Percentiles rank a stretch among this genome's conserved stretches.
Conservation (phyloP, 1,140 invertebrate species). For the Agraylea sexmaculata region DNA sequence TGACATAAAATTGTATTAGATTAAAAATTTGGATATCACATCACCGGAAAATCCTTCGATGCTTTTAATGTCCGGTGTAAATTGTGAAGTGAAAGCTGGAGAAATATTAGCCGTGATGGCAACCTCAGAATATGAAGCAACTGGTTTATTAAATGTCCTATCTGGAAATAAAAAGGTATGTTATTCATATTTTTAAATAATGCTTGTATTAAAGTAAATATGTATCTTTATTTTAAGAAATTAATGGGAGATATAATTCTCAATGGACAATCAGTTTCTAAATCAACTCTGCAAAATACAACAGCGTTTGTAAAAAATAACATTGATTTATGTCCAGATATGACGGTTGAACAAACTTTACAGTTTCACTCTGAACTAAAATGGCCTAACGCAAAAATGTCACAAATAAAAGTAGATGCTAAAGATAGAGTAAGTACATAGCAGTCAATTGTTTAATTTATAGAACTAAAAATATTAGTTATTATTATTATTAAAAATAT, state of each 20-base stretch:
- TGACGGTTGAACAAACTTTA: constrained; percentile 73
- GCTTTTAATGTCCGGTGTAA: constrained; percentile 35
- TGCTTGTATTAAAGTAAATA: constrained; percentile 4
- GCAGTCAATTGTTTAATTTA: background rate
- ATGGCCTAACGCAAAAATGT: constrained; percentile 42
- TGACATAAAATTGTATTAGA: no score
- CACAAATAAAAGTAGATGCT: constrained; percentile 46
- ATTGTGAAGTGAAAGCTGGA: constrained; percentile 66
- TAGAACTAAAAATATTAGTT: background rate
- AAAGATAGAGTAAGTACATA: constrained; percentile 40
- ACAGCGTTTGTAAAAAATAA: constrained; percentile 54
- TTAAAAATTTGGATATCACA: constrained; percentile 44
- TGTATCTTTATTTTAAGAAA: constrained; percentile 25
- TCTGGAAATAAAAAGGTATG: constrained; percentile 53
- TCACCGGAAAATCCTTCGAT: constrained; percentile 39
- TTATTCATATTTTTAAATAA: background rate
- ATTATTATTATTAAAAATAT: background rate
- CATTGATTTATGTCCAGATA: constrained; percentile 45
- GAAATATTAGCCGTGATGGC: constrained; percentile 84
- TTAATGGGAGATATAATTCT: constrained; percentile 70
- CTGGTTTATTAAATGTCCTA: constrained; percentile 68
- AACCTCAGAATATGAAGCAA: constrained; percentile 68
- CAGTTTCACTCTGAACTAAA: constrained; percentile 66
- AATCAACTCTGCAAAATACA: constrained; percentile 51
- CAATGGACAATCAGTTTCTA: constrained; percentile 70